phyloP scores from a whole-genome alignment of 1,140 invertebrate genomes.

The Plectrocnemia conspersa region DNA sequence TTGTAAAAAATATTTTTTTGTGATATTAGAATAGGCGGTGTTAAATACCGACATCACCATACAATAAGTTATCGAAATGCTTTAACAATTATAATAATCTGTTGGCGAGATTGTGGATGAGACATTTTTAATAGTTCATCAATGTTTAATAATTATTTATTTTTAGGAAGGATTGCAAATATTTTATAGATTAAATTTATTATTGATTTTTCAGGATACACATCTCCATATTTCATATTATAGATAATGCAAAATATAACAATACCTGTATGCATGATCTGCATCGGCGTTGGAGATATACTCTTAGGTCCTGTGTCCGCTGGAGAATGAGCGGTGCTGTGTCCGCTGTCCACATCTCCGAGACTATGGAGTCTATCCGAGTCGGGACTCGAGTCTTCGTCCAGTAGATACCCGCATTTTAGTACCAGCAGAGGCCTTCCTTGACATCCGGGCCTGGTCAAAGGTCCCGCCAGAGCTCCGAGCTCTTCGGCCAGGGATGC shows the following conservation, averaged over 20 bases:
- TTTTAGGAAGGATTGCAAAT: too few species aligned
- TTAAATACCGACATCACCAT: too few species aligned
- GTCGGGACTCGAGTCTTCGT: conserved; percentile 78
- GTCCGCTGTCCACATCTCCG: conserved; percentile 77
- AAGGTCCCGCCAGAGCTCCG: conserved; percentile 44
- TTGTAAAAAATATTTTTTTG: too few species aligned
- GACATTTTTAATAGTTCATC: too few species aligned
- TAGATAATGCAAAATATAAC: not conserved
- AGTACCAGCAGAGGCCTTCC: conserved; percentile 65
- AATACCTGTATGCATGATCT: conserved; percentile 31
- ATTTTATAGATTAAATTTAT: too few species aligned
- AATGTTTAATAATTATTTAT: too few species aligned
- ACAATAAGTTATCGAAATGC: too few species aligned
- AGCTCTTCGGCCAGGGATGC: conserved; percentile 69
- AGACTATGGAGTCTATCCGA: conserved; percentile 73
- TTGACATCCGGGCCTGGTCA: conserved; percentile 43
- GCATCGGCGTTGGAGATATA: conserved; percentile 63
- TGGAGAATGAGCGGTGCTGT: conserved; percentile 84
- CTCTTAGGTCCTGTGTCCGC: conserved; percentile 76
- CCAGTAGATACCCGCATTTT: conserved; percentile 69
- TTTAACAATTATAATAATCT: too few species aligned
- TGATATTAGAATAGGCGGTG: too few species aligned
- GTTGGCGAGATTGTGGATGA: too few species aligned
- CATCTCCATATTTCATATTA: too few species aligned
- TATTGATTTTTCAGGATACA: too few species aligned